Conservation (phyloP, 2,888 invertebrate species). For the Yponomeuta malinellus region DNA sequence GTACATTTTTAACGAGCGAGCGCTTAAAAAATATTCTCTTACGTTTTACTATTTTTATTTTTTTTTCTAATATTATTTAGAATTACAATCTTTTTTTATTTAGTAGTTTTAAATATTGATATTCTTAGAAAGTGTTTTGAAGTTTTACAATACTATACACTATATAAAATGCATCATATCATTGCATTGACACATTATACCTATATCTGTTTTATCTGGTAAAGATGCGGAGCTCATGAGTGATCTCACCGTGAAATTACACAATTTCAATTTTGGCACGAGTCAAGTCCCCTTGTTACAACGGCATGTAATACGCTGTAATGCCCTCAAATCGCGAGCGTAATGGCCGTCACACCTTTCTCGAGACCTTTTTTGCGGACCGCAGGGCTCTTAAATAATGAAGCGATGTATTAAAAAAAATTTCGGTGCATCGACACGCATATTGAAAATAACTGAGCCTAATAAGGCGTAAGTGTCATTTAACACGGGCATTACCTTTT, state of each 20-base stretch:
- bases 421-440: not conserved
- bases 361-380: constrained; percentile 2
- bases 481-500: constrained; percentile 47
- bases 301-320: constrained; percentile 25
- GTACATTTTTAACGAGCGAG: too few relatives aligned
- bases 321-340: constrained; percentile 21
- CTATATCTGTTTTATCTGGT: not conserved
- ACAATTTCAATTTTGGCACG: constrained; percentile 35
- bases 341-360: constrained; percentile 18
- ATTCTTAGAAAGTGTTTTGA: too few relatives aligned
- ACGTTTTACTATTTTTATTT: too few relatives aligned
- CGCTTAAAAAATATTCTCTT: too few relatives aligned
- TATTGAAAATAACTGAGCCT: constrained; percentile 10
- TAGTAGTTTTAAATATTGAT: too few relatives aligned
- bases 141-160: too few relatives aligned
- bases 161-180: too few relatives aligned
- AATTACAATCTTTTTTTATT: too few relatives aligned
- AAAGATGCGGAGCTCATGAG: not conserved
- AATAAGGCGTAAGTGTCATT: constrained; percentile 47
- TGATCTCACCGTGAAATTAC: constrained; percentile 28
- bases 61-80: too few relatives aligned
- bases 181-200: not conserved
- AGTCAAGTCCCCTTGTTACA: constrained; percentile 27
- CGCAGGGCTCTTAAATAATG: not conserved
- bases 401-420: constrained; percentile 10